These are phyloP conservation scores for Synanthedon formicaeformis DNA, from an alignment of 2,888 invertebrate species.

Conservation along the genomic window DNA sequence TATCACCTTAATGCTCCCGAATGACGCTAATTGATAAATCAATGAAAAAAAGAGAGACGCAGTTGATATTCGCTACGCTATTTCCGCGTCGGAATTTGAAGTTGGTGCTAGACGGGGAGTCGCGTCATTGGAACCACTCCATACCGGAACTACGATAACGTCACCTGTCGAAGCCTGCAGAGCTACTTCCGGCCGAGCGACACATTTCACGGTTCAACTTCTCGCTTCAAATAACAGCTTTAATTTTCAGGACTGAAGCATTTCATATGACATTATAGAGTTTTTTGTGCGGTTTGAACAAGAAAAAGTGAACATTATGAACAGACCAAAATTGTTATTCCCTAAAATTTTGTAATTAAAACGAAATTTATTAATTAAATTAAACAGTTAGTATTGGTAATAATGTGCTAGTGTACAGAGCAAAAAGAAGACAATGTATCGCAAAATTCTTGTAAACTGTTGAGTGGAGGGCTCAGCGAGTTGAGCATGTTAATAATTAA, in stretches of 20 bases:
- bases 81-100: neutral
- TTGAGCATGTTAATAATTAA: neutral
- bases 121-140: slow-evolving; percentile 2
- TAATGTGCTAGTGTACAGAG: too few species aligned
- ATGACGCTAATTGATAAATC: too few species aligned
- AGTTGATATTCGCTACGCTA: neutral
- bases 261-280: neutral
- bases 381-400: too few species aligned
- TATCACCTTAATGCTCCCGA: too few species aligned
- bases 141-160: slow-evolving; percentile 4
- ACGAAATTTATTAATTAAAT: too few species aligned
- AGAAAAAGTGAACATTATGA: too few species aligned
- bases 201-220: slow-evolving; percentile 1
- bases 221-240: neutral
- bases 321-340: too few species aligned
- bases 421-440: too few species aligned
- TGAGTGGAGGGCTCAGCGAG: too few species aligned
- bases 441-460: too few species aligned
- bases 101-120: neutral
- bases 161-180: neutral
- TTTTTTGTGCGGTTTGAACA: neutral
- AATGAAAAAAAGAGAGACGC: too few species aligned
- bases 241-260: neutral
- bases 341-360: too few species aligned
- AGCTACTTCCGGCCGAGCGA: neutral